Percentiles rank a stretch among this genome's conserved stretches.
phyloP scores from a whole-genome alignment of 1,140 invertebrate genomes.

The Nymphalis io region DNA sequence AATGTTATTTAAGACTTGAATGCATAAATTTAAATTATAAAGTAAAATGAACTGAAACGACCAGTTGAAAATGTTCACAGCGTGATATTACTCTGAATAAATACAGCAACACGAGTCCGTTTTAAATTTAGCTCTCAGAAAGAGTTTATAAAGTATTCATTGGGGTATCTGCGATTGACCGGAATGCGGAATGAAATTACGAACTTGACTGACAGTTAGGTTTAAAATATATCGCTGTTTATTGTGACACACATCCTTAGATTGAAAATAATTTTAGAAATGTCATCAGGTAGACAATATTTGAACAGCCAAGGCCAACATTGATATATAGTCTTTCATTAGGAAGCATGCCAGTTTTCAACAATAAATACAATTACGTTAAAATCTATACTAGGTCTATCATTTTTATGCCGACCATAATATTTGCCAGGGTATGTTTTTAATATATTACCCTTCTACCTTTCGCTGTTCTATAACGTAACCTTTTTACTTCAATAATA shows the following conservation, averaged over 20 bases:
- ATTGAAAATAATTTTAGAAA: background rate
- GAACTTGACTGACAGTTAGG: slow-evolving; percentile 39
- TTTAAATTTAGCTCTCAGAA: slow-evolving; percentile 35
- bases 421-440: background rate
- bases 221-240: slow-evolving; percentile 30
- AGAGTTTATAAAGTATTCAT: slow-evolving; percentile 46
- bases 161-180: slow-evolving; percentile 39
- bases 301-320: too few species aligned
- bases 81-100: slow-evolving; percentile 5
- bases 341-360: too few species aligned
- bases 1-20: too few species aligned
- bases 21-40: slow-evolving; percentile 10
- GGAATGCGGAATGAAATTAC: slow-evolving; percentile 42
- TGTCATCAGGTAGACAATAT: background rate
- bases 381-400: too few species aligned
- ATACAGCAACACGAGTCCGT: slow-evolving; percentile 13
- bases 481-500: slow-evolving; percentile 57
- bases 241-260: background rate
- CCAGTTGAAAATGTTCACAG: slow-evolving; percentile 2
- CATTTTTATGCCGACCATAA: background rate
- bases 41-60: slow-evolving; percentile 1
- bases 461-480: slow-evolving; percentile 7
- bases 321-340: too few species aligned
- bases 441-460: background rate
- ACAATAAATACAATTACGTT: too few species aligned